Percentiles rank a stretch among this genome's conserved stretches.
Conservation (phyloP, 2,888 invertebrate genomes). For the Metopia argyrocephala region DNA sequence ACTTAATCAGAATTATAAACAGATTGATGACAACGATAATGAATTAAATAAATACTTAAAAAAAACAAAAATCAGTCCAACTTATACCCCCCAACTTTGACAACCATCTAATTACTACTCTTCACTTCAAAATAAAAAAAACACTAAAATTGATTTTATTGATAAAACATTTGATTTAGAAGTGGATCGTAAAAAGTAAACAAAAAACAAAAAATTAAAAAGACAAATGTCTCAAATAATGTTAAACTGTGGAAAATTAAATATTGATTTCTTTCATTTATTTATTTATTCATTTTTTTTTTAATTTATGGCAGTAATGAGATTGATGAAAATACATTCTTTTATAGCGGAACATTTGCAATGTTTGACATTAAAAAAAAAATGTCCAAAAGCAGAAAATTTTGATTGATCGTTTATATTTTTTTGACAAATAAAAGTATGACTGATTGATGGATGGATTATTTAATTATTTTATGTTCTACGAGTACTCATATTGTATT, state of each 20-base stretch:
- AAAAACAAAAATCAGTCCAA: not conserved
- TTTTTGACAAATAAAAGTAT: not conserved
- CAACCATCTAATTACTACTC: not conserved
- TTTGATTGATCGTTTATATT: not conserved
- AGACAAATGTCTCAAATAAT: no score
- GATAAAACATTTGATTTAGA: not conserved
- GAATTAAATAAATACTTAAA: conserved; percentile 35
- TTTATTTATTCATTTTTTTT: no score
- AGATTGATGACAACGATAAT: conserved; percentile 46
- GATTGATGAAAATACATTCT: no score
- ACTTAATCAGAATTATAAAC: conserved; percentile 26
- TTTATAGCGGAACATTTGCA: no score
- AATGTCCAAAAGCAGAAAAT: not conserved
- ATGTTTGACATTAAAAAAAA: not conserved
- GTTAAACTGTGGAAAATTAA: not conserved
- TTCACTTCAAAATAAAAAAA: not conserved
- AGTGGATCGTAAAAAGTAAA: not conserved
- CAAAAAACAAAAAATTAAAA: not conserved
- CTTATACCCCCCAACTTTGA: not conserved
- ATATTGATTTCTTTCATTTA: not conserved
- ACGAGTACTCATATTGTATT: not conserved
- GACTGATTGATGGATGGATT: no score
- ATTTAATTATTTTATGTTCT: not conserved
- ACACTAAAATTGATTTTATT: not conserved
- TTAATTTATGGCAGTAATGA: not conserved